Conservation (phyloP, 2,888 invertebrate genomes). For the Drosophila longiperda region DNA sequence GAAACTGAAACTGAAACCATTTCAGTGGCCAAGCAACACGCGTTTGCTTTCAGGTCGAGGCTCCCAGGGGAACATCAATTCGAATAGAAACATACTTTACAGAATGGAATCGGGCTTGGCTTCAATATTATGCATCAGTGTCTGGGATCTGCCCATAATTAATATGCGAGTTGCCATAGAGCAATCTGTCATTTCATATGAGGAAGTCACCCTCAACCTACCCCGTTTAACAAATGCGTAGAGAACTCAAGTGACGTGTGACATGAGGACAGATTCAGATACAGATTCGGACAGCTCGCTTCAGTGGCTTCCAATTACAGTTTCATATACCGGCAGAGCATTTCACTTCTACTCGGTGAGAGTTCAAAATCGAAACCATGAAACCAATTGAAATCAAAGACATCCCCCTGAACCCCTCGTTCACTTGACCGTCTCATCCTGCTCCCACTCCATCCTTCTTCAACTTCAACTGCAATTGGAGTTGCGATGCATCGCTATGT, state of each 20-base stretch:
- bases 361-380: conserved; percentile 47
- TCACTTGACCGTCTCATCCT: background rate
- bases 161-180: conserved; percentile 65
- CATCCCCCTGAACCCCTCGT: conserved; percentile 13
- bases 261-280: conserved; percentile 16
- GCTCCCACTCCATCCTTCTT: background rate
- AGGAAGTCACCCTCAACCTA: conserved; percentile 24
- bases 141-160: conserved; percentile 57
- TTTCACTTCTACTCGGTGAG: conserved; percentile 29
- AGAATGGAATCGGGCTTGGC: conserved; percentile 34
- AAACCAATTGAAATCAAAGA: conserved; percentile 62
- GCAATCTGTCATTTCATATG: conserved; percentile 46
- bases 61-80: conserved; percentile 40
- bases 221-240: conserved; percentile 21
- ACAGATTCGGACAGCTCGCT: conserved; percentile 41
- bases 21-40: conserved; percentile 22
- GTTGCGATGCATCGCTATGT: conserved; percentile 32
- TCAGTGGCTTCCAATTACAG: conserved; percentile 66
- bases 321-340: conserved; percentile 49
- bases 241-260: conserved; percentile 18
- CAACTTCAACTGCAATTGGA: conserved; percentile 26
- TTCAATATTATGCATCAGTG: conserved; percentile 25
- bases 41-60: conserved; percentile 41
- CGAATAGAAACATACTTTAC: conserved; percentile 35
- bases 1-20: conserved; percentile 29